These are phyloP conservation scores for Dolichopus griseipennis DNA, from an alignment of 2,888 invertebrate species.

Conservation along the genomic window DNA sequence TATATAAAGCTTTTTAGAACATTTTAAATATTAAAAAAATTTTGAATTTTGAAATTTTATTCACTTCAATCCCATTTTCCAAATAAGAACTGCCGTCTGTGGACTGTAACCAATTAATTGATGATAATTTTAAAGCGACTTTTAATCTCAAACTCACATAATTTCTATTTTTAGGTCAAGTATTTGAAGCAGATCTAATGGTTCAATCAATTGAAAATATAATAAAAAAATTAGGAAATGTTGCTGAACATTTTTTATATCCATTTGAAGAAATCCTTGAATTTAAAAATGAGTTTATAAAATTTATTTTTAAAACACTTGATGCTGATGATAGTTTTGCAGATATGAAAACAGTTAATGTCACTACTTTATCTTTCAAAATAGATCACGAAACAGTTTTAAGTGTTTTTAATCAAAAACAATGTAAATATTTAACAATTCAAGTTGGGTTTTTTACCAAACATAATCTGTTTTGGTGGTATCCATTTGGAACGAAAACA, in stretches of 20 bases:
- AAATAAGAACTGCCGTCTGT: too few relatives aligned
- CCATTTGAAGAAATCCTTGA: slow-evolving; percentile 12
- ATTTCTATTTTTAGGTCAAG: neutral
- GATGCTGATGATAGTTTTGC: too few relatives aligned
- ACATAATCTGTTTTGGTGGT: slow-evolving; percentile 31
- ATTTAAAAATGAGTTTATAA: slow-evolving; percentile 7
- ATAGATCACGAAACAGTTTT: too few relatives aligned
- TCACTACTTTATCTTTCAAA: too few relatives aligned
- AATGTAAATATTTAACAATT: slow-evolving; percentile 1
- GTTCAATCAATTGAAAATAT: slow-evolving; percentile 6
- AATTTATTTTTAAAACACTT: neutral
- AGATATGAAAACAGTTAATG: too few relatives aligned
- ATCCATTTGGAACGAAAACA: slow-evolving; percentile 24
- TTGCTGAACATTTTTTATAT: slow-evolving; percentile 7
- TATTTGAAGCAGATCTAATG: neutral
- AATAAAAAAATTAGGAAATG: slow-evolving; percentile 13
- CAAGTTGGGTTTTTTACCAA: slow-evolving; percentile 10
- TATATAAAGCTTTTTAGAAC: too few relatives aligned
- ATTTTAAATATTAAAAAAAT: too few relatives aligned
- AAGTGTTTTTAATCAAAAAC: neutral
- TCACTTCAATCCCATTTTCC: too few relatives aligned
- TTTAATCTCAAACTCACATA: too few relatives aligned
- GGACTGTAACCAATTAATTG: too few relatives aligned
- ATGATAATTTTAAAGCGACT: too few relatives aligned
- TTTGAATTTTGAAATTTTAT: too few relatives aligned